These are phyloP conservation scores for Acrocephalus arundinaceus DNA, from an alignment of 2,113 vertebrate genomes.

Conservation along the genomic window DNA sequence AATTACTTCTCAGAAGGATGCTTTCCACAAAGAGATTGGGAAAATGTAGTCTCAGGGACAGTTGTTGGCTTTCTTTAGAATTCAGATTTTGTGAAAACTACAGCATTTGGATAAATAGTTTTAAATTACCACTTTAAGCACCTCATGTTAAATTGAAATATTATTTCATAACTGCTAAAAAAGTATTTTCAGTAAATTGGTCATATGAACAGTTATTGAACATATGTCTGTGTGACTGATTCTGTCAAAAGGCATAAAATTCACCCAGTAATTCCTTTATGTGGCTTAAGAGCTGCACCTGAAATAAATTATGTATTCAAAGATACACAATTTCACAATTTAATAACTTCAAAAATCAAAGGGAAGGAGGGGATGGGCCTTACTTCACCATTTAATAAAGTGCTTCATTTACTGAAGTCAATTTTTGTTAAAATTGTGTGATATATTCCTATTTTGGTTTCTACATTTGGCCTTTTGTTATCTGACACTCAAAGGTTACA, in stretches of 20 bases:
- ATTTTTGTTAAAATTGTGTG: background rate
- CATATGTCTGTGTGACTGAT: background rate
- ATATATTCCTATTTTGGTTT: background rate
- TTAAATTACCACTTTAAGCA: background rate
- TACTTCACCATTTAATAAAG: background rate
- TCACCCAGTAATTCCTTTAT: background rate
- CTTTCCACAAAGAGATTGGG: background rate
- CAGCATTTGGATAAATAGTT: background rate
- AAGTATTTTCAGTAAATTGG: background rate
- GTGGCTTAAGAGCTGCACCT: background rate
- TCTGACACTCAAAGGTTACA: background rate
- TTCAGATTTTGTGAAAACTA: background rate
- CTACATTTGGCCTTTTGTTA: background rate
- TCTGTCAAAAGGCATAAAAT: background rate
- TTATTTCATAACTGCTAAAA: background rate
- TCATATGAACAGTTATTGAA: background rate
- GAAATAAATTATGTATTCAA: background rate
- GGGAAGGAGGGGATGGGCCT: rapidly evolving
- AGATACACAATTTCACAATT: background rate
- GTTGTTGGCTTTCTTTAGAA: background rate
- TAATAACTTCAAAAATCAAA: background rate
- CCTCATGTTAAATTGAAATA: background rate
- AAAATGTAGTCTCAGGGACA: background rate
- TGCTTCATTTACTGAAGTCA: background rate
- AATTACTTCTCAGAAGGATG: background rate